These are phyloP conservation scores for Lophura nycthemera DNA, from an alignment of 2,113 vertebrate genomes.

Conservation along the genomic window DNA sequence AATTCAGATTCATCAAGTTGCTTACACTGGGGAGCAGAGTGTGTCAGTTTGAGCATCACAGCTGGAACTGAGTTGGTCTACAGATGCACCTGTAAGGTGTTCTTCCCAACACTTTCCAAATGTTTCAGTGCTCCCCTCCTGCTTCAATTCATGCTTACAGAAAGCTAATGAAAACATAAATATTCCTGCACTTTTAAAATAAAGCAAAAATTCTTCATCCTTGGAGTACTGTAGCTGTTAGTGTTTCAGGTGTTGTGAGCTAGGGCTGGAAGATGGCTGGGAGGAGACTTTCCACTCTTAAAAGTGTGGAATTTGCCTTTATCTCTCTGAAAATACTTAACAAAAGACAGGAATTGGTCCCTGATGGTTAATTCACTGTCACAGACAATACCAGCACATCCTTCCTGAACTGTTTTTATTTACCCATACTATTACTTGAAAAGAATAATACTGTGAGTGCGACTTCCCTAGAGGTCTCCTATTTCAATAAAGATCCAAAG, in stretches of 20 bases:
- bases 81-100: background rate
- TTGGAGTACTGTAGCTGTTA: background rate
- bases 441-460: background rate
- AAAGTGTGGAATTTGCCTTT: background rate
- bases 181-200: background rate
- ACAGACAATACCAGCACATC: background rate
- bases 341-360: constrained; percentile 19
- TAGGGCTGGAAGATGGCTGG: background rate
- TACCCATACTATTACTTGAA: background rate
- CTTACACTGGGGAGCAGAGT: background rate
- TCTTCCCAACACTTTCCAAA: background rate
- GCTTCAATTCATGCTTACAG: background rate
- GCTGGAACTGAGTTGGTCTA: background rate
- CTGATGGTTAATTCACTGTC: constrained; percentile 27
- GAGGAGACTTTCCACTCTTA: background rate
- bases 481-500: background rate
- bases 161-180: background rate
- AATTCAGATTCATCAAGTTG: background rate
- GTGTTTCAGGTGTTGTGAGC: background rate
- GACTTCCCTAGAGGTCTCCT: background rate
- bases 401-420: background rate
- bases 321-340: constrained; percentile 3
- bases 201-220: accelerated
- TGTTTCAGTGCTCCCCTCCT: background rate
- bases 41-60: background rate